Evolutionary conservation across 2,797 vertebrate genomes (phyloP).

Genomic region (Rhinogobio ventralis): DNA sequence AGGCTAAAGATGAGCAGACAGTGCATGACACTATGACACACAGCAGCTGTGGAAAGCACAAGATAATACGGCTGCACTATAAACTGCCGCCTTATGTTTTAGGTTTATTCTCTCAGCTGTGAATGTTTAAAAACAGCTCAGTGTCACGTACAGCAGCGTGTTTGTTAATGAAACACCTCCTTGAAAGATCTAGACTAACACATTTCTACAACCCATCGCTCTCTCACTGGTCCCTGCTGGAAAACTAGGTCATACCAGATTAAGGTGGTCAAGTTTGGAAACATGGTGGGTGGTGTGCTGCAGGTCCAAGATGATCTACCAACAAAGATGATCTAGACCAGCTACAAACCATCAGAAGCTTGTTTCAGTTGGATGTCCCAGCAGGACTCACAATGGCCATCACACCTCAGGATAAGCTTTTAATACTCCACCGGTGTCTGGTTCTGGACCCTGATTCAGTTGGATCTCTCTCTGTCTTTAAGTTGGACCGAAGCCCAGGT

Average conservation of each 20-base stretch:
- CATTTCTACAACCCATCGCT: not conserved
- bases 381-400: not conserved
- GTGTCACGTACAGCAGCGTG: slow-evolving; percentile 78
- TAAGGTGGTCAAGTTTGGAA: slow-evolving; percentile 2
- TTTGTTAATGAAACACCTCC: slow-evolving; percentile 86
- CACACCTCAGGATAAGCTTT: slow-evolving; percentile 16
- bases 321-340: not conserved
- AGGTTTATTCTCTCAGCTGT: slow-evolving; percentile 9
- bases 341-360: not conserved
- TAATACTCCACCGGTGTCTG: slow-evolving; percentile 13
- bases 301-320: not conserved
- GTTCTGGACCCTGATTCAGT: slow-evolving; percentile 9
- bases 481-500: slow-evolving; percentile 42
- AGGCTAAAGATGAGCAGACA: not conserved
- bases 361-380: not conserved
- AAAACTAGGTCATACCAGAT: not conserved
- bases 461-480: slow-evolving; percentile 23
- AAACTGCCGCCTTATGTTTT: not conserved
- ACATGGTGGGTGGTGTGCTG: not conserved
- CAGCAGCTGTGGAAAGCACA: slow-evolving; percentile 11
- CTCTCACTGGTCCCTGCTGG: not conserved
- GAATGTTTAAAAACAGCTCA: slow-evolving; percentile 66
- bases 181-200: slow-evolving; percentile 81
- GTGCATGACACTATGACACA: not conserved
- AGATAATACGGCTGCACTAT: not conserved